Base-by-base conservation (phyloP, 1,140 invertebrate species). In the Drosophila seguyi region DNA sequence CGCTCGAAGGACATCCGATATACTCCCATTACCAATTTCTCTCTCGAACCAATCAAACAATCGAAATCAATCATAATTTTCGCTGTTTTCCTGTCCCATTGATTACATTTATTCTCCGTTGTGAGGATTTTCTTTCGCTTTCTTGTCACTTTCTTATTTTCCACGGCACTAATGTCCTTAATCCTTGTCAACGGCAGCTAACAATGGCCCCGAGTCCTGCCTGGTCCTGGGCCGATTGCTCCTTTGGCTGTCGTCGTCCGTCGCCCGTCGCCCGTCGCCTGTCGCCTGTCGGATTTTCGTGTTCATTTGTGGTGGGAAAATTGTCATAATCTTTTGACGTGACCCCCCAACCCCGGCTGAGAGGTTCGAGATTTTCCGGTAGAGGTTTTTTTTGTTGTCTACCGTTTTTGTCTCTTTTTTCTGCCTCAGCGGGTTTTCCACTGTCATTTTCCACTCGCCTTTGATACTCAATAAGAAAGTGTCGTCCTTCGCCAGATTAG, bases 291-390 rank as follows among this genome's bases (percentile, higher is more conserved):
- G 78, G 76, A 74, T 83, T 76, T 87, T 88, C 69, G 48, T 86
- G 87, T 81, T 91, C 88, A 91, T 91, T 91, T 91, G 88, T 84
- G 88, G 88, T 91, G 85, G 72, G 79, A 91, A 91, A 91, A 88
- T 91, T 88, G 88, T 91, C 88, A 91, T 91, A 91, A 91, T 91
- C 88, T 91, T 91, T 91, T 91, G 88, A 91, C 88, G 86, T 79
- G 86, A 78, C 36, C 20, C 41, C 20, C 41, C 50, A 38, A 63
- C 58, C 48, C 68, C 45, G 50, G 45, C 47, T 41, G 59, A 56
- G 25, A n/a, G 20, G 58, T 39, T 45, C 50, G 16, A 45, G 36
- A 63, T 53, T 60, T 65, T 76, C 79, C 58, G 41, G 18, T 11
- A 41, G 25, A 20, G 18, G 57, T 41, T 47, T 48, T 52, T 65